Conservation (phyloP, 2,888 invertebrate species). For the Piscicola geometra region DNA sequence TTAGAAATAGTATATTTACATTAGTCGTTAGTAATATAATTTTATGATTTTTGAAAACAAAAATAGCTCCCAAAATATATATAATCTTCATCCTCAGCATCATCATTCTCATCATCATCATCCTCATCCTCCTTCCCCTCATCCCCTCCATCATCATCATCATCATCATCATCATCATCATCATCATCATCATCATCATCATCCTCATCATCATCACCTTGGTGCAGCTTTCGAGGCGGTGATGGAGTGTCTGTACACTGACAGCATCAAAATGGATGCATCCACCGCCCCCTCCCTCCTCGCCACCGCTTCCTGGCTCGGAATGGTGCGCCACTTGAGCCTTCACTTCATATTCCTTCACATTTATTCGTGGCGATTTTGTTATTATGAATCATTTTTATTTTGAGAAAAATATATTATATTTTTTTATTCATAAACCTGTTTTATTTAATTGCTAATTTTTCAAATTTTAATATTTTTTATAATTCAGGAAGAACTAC, state of each 20-base stretch:
- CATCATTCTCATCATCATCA: background rate
- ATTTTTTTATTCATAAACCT: background rate
- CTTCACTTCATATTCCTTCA: too few relatives aligned
- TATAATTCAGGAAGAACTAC: too few relatives aligned
- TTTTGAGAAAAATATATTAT: too few relatives aligned
- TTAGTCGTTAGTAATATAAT: too few relatives aligned
- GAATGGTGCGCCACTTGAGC: slow-evolving; percentile 6
- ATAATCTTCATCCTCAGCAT: background rate
- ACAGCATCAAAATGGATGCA: background rate
- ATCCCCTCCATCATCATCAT: too few relatives aligned
- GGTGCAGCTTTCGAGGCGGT: slow-evolving; percentile 16
- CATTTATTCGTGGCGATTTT: too few relatives aligned
- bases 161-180: slow-evolving; percentile 4
- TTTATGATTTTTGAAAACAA: too few relatives aligned
- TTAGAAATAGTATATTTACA: too few relatives aligned
- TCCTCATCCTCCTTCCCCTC: background rate
- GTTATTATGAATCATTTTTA: too few relatives aligned
- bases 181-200: background rate
- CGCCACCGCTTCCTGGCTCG: slow-evolving; percentile 20
- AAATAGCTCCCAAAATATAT: too few relatives aligned
- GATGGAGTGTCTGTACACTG: slow-evolving; percentile 17
- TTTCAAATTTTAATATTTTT: too few relatives aligned
- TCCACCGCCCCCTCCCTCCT: slow-evolving; percentile 11
- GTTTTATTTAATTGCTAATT: background rate
- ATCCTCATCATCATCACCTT: background rate